Percentiles rank a stretch among this genome's conserved stretches.
Evolutionary conservation across 2,113 vertebrate genomes (phyloP).

Genomic region (Andinoacara biseriatus): DNA sequence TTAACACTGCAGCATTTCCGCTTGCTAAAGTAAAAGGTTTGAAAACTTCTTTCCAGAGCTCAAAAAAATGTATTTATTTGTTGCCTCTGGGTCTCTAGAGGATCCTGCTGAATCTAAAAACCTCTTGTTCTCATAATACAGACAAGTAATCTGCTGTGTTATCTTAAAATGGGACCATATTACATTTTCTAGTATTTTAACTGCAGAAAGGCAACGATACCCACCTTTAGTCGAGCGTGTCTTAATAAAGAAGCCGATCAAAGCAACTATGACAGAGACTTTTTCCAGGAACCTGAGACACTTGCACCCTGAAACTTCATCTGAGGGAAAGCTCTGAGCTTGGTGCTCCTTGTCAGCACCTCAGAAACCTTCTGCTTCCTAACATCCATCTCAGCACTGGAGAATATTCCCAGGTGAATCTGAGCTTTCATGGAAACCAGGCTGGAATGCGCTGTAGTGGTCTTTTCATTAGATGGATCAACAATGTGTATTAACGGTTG

Average conservation of each 20-base stretch:
- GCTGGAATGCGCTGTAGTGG: constrained; percentile 55
- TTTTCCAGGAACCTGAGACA: constrained; percentile 33
- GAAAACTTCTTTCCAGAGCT: not conserved
- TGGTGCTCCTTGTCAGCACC: constrained; percentile 65
- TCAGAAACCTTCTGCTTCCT: constrained; percentile 46
- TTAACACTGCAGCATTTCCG: no score
- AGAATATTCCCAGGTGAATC: constrained; percentile 57
- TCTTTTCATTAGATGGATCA: constrained; percentile 52
- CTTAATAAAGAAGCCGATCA: constrained; percentile 34
- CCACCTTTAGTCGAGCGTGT: not conserved
- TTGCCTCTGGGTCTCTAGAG: not conserved
- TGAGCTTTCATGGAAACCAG: constrained; percentile 55
- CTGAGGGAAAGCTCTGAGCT: constrained; percentile 40
- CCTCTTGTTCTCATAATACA: not conserved
- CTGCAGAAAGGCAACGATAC: constrained; percentile 13
- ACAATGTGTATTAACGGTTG: not conserved
- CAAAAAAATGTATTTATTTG: not conserved
- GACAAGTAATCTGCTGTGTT: not conserved
- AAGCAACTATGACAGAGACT: constrained; percentile 23
- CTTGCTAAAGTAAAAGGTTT: no score
- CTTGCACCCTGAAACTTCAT: constrained; percentile 44
- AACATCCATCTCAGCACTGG: constrained; percentile 56
- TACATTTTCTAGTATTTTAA: constrained; percentile 14
- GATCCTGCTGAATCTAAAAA: not conserved
- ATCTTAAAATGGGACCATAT: constrained; percentile 14